Evolutionary conservation across 2,113 vertebrate genomes (phyloP), one percentile per base, ranked within the genome.

Genomic region (Siphamia tubifer): DNA sequence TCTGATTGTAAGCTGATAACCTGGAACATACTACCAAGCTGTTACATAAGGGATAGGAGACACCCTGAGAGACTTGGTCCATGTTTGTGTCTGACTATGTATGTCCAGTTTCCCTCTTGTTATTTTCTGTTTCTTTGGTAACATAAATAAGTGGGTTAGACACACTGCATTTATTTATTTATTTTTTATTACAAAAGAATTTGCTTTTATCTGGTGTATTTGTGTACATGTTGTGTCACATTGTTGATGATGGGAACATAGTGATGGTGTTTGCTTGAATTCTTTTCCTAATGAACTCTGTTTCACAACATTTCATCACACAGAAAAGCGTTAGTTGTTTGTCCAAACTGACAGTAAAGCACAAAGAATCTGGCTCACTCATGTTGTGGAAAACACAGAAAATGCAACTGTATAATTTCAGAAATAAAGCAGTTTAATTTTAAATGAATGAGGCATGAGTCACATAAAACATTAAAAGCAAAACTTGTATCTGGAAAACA

Each of bases 1-100:
- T 77, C 68, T 66, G 60, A 74, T 84, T 58, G 69, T 85, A 85
- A 89, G 38, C 35, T 48, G 85, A 85, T 89, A 81, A 79, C 70
- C 36, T 66, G 51, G 53, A 62, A 54, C 44, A 10, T 53, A 55
- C 64, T 43, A 57, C 35, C 74, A 79, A 81, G 82, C 72, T 72
- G 69, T 88, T 89, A 73, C 69, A 79, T 87, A 86, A 88, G 68
- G 48, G 42, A 67, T 4, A 72, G 75, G 42, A 64, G 63, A 74
- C 72, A 62, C 58, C 53, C 54, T 62, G 42, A 61, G 66, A 64
- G 56, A 42, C n/a, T 11, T 1, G 40, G 17, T 63, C 9, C 66
- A 36, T 35, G 15, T 63, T 40, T 64, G 65, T 39, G 53, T 48
- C 21, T 15, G 31, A 58, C 15, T 68, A 27, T 64, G 31, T 43